phyloP scores from a whole-genome alignment of 2,888 invertebrate species.

The Tachina lurida region DNA sequence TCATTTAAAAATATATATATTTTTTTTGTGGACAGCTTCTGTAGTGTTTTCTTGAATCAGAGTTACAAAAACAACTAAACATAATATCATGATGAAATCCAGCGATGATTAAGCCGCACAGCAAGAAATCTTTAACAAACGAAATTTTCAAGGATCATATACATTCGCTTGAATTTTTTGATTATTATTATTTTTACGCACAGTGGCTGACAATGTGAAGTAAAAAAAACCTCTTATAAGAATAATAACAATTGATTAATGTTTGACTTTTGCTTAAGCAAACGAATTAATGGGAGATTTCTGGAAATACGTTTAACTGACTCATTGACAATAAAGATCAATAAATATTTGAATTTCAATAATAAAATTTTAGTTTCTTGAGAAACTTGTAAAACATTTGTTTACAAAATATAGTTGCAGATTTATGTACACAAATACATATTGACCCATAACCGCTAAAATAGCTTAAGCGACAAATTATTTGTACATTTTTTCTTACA shows the following conservation, averaged over 20 bases:
- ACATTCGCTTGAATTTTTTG: constrained; percentile 22
- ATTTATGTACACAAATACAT: too few relatives aligned
- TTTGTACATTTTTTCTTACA: too few relatives aligned
- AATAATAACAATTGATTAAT: constrained; percentile 66
- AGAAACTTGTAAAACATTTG: too few relatives aligned
- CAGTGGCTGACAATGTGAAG: constrained; percentile 63
- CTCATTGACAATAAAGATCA: constrained; percentile 21
- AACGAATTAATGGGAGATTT: constrained; percentile 24
- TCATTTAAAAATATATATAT: constrained; percentile 44
- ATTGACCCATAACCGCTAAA: too few relatives aligned
- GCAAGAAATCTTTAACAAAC: constrained; percentile 60
- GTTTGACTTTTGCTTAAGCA: constrained; percentile 13
- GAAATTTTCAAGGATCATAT: constrained; percentile 59
- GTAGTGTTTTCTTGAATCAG: constrained; percentile 33
- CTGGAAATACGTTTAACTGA: constrained; percentile 16
- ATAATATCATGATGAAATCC: constrained; percentile 66
- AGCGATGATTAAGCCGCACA: constrained; percentile 72
- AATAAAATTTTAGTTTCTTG: too few relatives aligned
- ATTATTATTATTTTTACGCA: constrained; percentile 18
- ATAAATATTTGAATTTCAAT: background rate
- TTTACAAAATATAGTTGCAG: too few relatives aligned
- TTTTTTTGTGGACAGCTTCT: constrained; percentile 56
- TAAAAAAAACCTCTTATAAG: constrained; percentile 50
- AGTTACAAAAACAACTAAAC: constrained; percentile 32
- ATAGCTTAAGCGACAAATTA: too few relatives aligned